Conservation (phyloP, 1,140 invertebrate species). For the Drosophila athabasca region DNA sequence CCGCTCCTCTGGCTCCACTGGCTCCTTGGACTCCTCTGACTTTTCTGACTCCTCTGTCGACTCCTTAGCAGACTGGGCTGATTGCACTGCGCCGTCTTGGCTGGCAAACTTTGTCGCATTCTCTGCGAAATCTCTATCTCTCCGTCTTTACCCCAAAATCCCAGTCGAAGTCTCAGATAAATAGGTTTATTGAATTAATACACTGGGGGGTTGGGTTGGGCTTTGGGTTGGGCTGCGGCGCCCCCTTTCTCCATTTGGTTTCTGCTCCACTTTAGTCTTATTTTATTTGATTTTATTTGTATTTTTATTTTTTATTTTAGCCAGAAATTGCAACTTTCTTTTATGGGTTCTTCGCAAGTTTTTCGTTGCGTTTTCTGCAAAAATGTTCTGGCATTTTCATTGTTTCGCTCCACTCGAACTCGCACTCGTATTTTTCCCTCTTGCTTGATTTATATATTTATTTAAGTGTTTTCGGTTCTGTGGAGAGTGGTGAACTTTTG, state of each 20-base stretch:
- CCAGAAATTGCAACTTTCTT: slow-evolving; percentile 42
- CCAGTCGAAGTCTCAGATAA: slow-evolving; percentile 59
- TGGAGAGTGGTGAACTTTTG: slow-evolving; percentile 39
- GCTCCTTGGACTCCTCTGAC: slow-evolving; percentile 9
- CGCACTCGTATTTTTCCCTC: slow-evolving; percentile 16
- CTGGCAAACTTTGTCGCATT: slow-evolving; percentile 75
- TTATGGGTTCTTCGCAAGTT: slow-evolving; percentile 28
- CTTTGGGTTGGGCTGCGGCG: no score
- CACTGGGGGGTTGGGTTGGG: slow-evolving; percentile 42
- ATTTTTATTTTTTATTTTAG: slow-evolving; percentile 34
- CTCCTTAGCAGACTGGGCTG: slow-evolving; percentile 38
- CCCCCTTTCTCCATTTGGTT: slow-evolving; percentile 15
- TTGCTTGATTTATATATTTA: slow-evolving; percentile 52
- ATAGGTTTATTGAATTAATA: slow-evolving; percentile 81
- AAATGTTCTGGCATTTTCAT: slow-evolving; percentile 39
- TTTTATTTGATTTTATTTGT: slow-evolving; percentile 32
- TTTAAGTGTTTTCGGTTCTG: slow-evolving; percentile 48
- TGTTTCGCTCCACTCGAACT: slow-evolving; percentile 35
- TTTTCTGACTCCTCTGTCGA: slow-evolving; percentile 27
- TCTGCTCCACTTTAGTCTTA: slow-evolving; percentile 15
- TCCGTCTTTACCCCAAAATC: slow-evolving; percentile 25
- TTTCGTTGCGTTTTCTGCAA: slow-evolving; percentile 26
- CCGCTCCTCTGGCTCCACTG: slow-evolving; percentile 35
- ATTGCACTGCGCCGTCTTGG: slow-evolving; percentile 69
- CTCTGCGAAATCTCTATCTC: slow-evolving; percentile 48